Evolutionary conservation across 2,888 invertebrate species (phyloP).

Genomic region (Pyralis farinalis): DNA sequence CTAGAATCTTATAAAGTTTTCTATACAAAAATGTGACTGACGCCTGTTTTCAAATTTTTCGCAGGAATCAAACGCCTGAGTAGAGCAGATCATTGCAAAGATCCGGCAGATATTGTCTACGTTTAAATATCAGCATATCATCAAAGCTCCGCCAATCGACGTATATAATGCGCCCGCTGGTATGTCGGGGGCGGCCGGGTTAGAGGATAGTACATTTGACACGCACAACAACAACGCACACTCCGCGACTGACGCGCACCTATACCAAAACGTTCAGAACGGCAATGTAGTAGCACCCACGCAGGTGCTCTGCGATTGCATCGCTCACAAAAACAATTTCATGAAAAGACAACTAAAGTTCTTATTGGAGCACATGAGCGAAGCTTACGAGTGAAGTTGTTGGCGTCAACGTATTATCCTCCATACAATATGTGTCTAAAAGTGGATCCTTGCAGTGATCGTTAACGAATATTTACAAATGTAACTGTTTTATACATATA

Average conservation of each 20-base stretch:
- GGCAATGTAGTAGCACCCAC: conserved; percentile 73
- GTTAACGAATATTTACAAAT: conserved; percentile 61
- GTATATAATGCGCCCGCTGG: conserved; percentile 65
- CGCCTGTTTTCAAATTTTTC: conserved; percentile 71
- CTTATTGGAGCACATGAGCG: conserved; percentile 84
- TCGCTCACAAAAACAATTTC: conserved; percentile 72
- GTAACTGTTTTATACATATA: conserved; percentile 69
- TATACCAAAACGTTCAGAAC: conserved; percentile 68
- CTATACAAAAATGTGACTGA: conserved; percentile 58
- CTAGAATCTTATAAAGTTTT: conserved; percentile 31
- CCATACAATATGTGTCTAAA: conserved; percentile 67
- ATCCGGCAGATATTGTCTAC: conserved; percentile 89
- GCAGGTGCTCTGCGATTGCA: conserved; percentile 68
- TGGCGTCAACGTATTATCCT: conserved; percentile 66
- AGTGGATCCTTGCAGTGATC: conserved; percentile 82
- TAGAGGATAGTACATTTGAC: conserved; percentile 67
- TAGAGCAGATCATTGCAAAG: conserved; percentile 92
- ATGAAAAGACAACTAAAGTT: conserved; percentile 80
- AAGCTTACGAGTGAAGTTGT: conserved; percentile 82
- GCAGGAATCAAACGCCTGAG: conserved; percentile 94
- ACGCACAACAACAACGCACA: conserved; percentile 54
- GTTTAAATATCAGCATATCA: conserved; percentile 85
- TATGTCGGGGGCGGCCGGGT: conserved; percentile 48
- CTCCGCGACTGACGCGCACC: conserved; percentile 35
- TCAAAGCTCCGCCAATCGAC: conserved; percentile 72